Base-by-base conservation (phyloP, 2,113 vertebrate genomes). In the Brachyistius frenatus region DNA sequence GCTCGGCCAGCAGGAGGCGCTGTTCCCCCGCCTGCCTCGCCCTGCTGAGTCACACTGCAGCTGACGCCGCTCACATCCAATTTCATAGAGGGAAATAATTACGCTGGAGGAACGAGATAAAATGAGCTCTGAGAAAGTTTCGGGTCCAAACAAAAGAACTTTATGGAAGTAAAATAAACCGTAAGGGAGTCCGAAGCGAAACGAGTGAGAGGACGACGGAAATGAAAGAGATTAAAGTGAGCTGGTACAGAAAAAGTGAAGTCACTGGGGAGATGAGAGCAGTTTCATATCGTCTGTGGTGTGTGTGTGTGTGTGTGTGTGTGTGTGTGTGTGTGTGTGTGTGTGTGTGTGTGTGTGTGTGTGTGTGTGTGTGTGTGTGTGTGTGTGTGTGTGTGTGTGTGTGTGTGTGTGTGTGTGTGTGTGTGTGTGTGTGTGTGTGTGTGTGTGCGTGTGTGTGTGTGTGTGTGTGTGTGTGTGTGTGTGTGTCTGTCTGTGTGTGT, bases 31-130 rank as follows among this genome's bases (percentile, higher is more conserved):
- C 13, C 31, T 6, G 16, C 4, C 30, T 0, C 3, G 78, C 60
- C 11, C 83, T 90, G 91, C 91, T 92, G 91, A 93, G 90, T 94
- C 92, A 94, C 89, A 62, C 82, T 91, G 87, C 89, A 90, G 80
- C 74, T 53, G 39, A 58, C 9, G 13, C 23, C 33, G 14, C 60
- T 64, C 63, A 56, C 41, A 7, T 30, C 37, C 4, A 16, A 15
- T 49, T 73, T 64, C 4, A 23, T 0, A 31, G 9, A 36, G 47
- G 14, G 33, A 68, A 73, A 9, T 0, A 32, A 68, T 75, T 3
- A 5, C 2, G 4, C 7, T 5, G 23, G 3, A 68, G 44, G 14
- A 57, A 23, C 1, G 23, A 23, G 23, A 23, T 23, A 47, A 44
- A 44, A 44, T 10, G 7, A 7, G 2, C 10, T 23, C 33, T 7